Evolutionary conservation across 2,113 vertebrate species (phyloP).

Genomic region (Actenoides lindsayi): DNA sequence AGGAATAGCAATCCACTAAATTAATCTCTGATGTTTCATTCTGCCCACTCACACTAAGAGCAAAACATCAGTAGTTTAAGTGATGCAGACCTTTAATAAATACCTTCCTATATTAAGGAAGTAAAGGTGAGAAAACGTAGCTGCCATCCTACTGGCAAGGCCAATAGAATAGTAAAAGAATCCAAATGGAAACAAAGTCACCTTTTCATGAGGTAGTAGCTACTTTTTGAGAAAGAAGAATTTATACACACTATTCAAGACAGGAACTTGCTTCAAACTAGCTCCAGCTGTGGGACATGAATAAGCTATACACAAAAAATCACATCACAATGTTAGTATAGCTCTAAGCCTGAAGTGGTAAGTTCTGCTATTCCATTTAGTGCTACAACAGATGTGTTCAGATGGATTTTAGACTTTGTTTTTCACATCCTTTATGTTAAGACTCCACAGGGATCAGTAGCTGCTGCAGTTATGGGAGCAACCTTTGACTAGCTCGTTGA

Average conservation of each 20-base stretch:
- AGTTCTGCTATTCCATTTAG: neutral
- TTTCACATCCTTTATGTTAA: neutral
- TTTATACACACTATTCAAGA: neutral
- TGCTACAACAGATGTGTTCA: neutral
- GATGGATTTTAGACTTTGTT: neutral
- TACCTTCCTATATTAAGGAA: neutral
- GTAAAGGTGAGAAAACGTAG: neutral
- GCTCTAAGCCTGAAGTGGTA: neutral
- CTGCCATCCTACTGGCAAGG: neutral
- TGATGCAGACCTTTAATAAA: neutral
- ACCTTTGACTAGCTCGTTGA: neutral
- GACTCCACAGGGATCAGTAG: neutral
- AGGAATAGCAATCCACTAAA: neutral
- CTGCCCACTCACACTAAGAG: neutral
- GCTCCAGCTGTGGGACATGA: neutral
- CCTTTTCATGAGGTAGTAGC: neutral
- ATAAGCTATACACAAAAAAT: neutral
- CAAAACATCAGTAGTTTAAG: neutral
- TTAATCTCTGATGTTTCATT: neutral
- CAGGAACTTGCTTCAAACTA: neutral
- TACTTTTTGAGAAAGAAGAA: neutral
- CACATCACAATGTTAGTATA: neutral
- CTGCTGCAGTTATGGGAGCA: neutral
- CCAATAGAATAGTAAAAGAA: neutral
- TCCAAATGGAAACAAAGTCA: neutral